Evolutionary conservation across 2,888 invertebrate genomes (phyloP).

Genomic region (Plusia festucae): DNA sequence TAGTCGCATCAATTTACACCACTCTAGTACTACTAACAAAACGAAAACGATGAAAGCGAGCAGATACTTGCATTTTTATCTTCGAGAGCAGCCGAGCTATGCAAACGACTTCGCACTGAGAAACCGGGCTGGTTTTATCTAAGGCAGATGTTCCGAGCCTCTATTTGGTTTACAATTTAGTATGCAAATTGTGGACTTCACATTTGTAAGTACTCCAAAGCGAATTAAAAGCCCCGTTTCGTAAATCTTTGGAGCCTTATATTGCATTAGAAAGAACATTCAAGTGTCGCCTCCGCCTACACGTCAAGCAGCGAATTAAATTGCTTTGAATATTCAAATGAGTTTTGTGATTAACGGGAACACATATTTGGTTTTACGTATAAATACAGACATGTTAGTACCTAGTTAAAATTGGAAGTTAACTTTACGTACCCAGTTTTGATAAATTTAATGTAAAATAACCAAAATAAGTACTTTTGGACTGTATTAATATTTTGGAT

Average conservation of each 20-base stretch:
- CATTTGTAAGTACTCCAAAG: constrained; percentile 74
- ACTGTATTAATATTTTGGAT: constrained; percentile 18
- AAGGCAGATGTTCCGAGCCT: constrained; percentile 72
- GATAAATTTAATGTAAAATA: constrained; percentile 51
- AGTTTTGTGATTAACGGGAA: constrained; percentile 72
- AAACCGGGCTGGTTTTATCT: constrained; percentile 68
- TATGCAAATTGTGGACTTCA: constrained; percentile 79
- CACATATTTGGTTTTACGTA: constrained; percentile 68
- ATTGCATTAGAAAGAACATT: constrained; percentile 70
- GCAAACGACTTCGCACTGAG: constrained; percentile 73
- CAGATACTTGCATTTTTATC: constrained; percentile 75
- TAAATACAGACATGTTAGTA: constrained; percentile 50
- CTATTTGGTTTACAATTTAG: constrained; percentile 82
- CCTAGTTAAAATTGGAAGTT: constrained; percentile 66
- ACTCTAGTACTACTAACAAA: constrained; percentile 32
- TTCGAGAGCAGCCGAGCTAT: constrained; percentile 64
- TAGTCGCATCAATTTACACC: constrained; percentile 52
- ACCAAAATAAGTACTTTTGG: constrained; percentile 21
- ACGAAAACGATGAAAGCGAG: constrained; percentile 61
- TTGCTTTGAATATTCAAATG: constrained; percentile 77
- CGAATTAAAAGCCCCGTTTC: constrained; percentile 74
- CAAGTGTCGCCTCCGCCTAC: constrained; percentile 58
- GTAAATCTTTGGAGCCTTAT: constrained; percentile 67
- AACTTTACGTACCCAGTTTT: constrained; percentile 63
- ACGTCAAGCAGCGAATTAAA: constrained; percentile 65